Evolutionary conservation across 2,113 vertebrate species (phyloP).

Genomic region (Nanger granti): DNA sequence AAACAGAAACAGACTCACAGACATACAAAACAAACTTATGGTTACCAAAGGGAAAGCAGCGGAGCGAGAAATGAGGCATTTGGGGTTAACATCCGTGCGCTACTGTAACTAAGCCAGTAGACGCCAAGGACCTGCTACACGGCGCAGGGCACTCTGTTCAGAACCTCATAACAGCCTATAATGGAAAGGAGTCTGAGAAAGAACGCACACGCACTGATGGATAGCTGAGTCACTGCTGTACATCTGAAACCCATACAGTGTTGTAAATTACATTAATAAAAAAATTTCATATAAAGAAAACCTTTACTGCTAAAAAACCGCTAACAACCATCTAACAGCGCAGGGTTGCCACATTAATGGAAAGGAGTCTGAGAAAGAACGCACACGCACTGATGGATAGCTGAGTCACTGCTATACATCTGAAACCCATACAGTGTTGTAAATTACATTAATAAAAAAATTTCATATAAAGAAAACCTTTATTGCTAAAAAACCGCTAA

Average conservation of each 20-base stretch:
- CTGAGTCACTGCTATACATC: no score
- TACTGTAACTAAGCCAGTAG: neutral
- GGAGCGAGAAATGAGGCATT: neutral
- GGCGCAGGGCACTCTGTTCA: neutral
- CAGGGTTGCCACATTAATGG: neutral
- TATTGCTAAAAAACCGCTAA: no score
- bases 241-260: neutral
- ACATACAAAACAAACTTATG: neutral
- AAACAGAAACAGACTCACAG: neutral
- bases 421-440: no score
- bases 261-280: neutral
- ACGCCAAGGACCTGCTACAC: neutral
- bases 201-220: accelerated
- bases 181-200: neutral
- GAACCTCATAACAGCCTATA: accelerated
- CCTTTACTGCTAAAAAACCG: neutral
- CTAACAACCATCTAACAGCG: neutral
- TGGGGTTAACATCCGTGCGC: neutral
- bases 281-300: neutral
- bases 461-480: no score
- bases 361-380: no score
- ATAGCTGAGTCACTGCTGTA: neutral
- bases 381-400: no score
- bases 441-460: no score
- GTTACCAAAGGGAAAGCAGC: neutral